phyloP scores from a whole-genome alignment of 2,113 vertebrate species.

The Brachirus orientalis region DNA sequence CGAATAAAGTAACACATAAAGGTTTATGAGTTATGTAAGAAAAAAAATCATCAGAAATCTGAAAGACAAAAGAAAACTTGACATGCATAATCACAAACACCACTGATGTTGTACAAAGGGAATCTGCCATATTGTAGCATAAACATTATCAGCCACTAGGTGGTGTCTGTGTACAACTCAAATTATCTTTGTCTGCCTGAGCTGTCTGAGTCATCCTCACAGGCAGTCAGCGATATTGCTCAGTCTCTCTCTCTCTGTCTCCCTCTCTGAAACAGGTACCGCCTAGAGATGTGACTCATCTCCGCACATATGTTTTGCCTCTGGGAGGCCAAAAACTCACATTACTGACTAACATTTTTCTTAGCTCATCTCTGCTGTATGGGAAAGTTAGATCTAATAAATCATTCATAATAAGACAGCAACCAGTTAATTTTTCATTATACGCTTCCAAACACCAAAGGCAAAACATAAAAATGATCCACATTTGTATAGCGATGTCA shows the following conservation, averaged over 20 bases:
- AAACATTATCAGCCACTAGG: slow-evolving; percentile 64
- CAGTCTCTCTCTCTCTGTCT: background rate
- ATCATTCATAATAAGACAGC: background rate
- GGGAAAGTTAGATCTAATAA: slow-evolving; percentile 11
- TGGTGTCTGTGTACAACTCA: slow-evolving; percentile 68
- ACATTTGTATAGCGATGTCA: background rate
- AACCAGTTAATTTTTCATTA: slow-evolving; percentile 15
- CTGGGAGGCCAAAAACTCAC: slow-evolving; percentile 11
- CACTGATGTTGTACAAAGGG: slow-evolving; percentile 12
- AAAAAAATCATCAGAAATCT: background rate
- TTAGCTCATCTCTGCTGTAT: background rate
- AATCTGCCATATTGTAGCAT: background rate
- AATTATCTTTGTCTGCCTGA: background rate
- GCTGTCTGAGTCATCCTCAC: slow-evolving; percentile 54
- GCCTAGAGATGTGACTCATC: slow-evolving; percentile 54
- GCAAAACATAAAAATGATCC: background rate
- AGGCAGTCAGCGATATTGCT: slow-evolving; percentile 18
- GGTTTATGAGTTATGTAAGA: background rate
- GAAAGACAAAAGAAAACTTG: slow-evolving; percentile 8
- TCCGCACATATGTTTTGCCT: slow-evolving; percentile 33
- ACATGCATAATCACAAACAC: slow-evolving; percentile 22
- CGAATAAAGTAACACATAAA: slow-evolving; percentile 8
- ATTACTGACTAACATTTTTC: background rate
- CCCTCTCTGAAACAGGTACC: slow-evolving; percentile 21
- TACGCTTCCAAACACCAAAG: background rate